Conservation (phyloP, 2,113 vertebrate species). For the Archocentrus centrarchus region DNA sequence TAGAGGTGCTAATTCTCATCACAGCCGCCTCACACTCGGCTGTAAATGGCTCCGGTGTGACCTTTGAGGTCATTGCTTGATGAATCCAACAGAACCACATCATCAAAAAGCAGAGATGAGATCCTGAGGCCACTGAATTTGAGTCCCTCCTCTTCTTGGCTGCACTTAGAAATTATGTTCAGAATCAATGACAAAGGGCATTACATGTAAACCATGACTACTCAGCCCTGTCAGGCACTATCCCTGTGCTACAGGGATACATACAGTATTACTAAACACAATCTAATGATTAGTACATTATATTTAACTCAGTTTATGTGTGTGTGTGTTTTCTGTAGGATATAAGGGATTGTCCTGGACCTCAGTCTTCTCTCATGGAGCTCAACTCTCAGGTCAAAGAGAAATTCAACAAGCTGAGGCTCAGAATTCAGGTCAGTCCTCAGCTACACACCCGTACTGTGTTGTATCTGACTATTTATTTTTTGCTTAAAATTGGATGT, state of each 20-base stretch:
- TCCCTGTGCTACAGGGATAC: too few relatives aligned
- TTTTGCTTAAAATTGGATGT: neutral
- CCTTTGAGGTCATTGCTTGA: neutral
- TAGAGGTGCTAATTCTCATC: neutral
- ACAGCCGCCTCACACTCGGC: neutral
- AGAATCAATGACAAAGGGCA: neutral
- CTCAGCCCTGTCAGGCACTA: too few relatives aligned
- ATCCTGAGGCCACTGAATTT: neutral
- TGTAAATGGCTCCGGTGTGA: neutral
- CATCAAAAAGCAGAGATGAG: neutral
- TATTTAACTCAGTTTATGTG: neutral
- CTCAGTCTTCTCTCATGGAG: constrained; percentile 84
- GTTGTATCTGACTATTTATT: neutral
- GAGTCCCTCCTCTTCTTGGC: neutral
- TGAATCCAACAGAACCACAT: neutral
- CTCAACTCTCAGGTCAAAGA: constrained; percentile 91
- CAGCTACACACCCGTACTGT: neutral
- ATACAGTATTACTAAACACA: neutral
- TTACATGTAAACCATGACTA: too few relatives aligned
- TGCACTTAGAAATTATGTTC: neutral
- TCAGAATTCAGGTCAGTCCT: constrained; percentile 89
- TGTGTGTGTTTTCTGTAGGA: constrained; percentile 61
- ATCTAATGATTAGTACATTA: neutral
- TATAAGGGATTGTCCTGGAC: constrained; percentile 86
- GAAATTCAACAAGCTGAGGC: constrained; percentile 87